Base-by-base conservation (phyloP, 2,113 vertebrate species). In the Atrichornis clamosus region DNA sequence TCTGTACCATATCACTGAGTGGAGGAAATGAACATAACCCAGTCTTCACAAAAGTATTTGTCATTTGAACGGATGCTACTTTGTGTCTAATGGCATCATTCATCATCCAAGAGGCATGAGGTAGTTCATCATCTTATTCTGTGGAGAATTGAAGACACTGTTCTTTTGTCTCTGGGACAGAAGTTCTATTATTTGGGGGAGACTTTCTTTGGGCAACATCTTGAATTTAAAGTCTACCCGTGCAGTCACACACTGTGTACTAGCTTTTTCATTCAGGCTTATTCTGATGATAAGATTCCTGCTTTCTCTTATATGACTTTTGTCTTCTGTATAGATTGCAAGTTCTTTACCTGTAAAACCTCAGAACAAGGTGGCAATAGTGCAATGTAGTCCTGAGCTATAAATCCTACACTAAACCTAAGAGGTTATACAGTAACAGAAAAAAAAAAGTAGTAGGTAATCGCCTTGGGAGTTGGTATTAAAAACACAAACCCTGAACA, bases 101-200 rank as follows among this genome's bases (percentile, higher is more conserved):
- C 77, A 49, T 74, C 20, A 18, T 83, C 91, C 59, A 77, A 84
- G 63, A 94, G 47, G 92, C 55, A 44, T 96, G 95, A 97, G 94
- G 95, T 95, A 96, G 94, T 94, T 89, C 15, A 94, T 53, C 37
- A 80, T 85, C 46, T 85, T 85, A 79, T 46, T 91, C 72, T 79
- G 42, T 90, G 87, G 70, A 89, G 73, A 89, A 73, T 0, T 62
- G 47, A 91, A 74, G 59, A 80, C 3, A 28, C 27, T 27, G 9
- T 44, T 95, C n/a, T 91, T 78, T 23, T 60, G 10, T 70, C n/a
- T 77, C 68, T 83, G 47, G 64, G 56, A 67, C 15, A 67, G 46
- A 77, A 69, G 30, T 67, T 4, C 1, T 69, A 16, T 21, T 68
- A 42, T 53, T 44, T 21, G 0, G 19, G n/a, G 26, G 28, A 81